A percentile compares a stretch with the other conserved stretches of the same genome.
These are phyloP conservation scores for Cepaea hortensis DNA, from an alignment of 2,888 invertebrate species.

Conservation along the genomic window DNA sequence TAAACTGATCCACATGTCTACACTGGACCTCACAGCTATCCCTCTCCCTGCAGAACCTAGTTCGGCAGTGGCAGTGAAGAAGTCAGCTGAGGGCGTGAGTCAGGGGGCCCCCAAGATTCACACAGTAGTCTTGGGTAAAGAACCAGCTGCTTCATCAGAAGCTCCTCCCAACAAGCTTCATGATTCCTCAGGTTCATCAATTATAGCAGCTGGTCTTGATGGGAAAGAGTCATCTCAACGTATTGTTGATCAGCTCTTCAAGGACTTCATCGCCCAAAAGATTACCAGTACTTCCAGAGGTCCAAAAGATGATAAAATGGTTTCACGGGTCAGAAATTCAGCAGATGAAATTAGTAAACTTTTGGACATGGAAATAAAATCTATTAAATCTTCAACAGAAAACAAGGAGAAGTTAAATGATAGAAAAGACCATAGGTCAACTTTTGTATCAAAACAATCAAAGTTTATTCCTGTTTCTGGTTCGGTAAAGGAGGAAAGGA, in stretches of 20 bases:
- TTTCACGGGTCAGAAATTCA: conserved; percentile 49
- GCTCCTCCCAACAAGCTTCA: not conserved
- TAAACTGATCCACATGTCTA: conserved; percentile 12
- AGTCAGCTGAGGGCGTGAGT: conserved; percentile 39
- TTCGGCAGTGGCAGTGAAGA: not conserved
- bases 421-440: not conserved
- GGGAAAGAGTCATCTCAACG: conserved; percentile 35
- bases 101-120: conserved; percentile 38
- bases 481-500: not conserved
- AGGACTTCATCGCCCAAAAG: conserved; percentile 65
- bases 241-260: conserved; percentile 68
- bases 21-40: conserved; percentile 17
- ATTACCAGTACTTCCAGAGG: conserved; percentile 51
- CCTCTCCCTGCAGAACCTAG: conserved; percentile 22
- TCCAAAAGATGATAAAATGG: conserved; percentile 31
- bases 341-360: conserved; percentile 65
- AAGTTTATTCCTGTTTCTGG: not conserved
- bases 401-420: not conserved
- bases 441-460: not conserved
- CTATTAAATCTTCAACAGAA: conserved; percentile 46
- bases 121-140: not conserved
- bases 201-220: not conserved
- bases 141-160: not conserved
- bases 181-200: not conserved
- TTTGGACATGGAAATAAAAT: conserved; percentile 63